These are phyloP conservation scores for Pangasius macronema DNA, from an alignment of 2,797 vertebrate genomes.

Conservation along the genomic window DNA sequence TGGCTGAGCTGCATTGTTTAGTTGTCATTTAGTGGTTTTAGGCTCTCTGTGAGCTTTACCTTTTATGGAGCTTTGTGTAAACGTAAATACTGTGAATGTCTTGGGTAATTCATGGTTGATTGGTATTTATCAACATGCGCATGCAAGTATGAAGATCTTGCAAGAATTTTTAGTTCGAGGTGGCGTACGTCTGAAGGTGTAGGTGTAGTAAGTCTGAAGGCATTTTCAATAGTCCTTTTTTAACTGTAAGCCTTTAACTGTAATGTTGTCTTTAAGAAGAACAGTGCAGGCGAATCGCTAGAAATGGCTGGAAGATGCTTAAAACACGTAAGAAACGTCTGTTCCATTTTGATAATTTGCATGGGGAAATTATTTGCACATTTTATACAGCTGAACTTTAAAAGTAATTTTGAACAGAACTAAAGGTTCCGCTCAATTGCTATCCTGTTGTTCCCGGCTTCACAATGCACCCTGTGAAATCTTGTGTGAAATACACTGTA, in stretches of 20 bases:
- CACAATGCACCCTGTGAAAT: background rate
- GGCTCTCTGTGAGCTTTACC: background rate
- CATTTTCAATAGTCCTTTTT: background rate
- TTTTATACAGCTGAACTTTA: constrained; percentile 10
- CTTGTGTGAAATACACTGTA: background rate
- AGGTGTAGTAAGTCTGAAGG: too few relatives aligned
- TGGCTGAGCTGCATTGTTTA: background rate
- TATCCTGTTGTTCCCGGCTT: constrained; percentile 3
- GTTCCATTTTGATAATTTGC: background rate
- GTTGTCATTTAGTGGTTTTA: too few relatives aligned
- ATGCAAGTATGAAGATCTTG: background rate
- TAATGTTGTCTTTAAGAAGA: background rate
- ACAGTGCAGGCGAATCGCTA: background rate
- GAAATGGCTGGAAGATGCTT: background rate
- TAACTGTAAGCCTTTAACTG: background rate
- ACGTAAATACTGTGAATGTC: background rate
- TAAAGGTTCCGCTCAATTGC: constrained; percentile 1
- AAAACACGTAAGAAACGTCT: background rate
- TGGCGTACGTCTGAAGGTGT: too few relatives aligned
- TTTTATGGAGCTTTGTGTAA: background rate
- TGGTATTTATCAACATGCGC: background rate
- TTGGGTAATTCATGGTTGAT: background rate
- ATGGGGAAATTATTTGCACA: background rate
- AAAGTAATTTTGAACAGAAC: constrained; percentile 8
- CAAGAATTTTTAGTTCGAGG: background rate